These are phyloP conservation scores for Athetis lepigone DNA, from an alignment of 2,888 invertebrate species.

Conservation along the genomic window DNA sequence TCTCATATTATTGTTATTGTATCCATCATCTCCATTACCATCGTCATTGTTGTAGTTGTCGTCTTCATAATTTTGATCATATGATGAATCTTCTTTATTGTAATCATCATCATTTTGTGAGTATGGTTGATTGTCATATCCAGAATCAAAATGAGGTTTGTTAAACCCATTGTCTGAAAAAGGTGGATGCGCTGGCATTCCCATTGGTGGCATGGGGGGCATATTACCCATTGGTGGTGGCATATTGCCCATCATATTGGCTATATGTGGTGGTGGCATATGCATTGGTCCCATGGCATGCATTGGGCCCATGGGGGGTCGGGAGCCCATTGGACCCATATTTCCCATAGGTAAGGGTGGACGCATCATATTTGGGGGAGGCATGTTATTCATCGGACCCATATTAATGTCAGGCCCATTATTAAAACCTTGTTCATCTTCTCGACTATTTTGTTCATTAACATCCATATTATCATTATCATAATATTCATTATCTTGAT, in stretches of 20 bases:
- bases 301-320: conserved; percentile 67
- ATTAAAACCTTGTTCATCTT: conserved; percentile 78
- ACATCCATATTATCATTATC: conserved; percentile 84
- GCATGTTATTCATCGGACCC: conserved; percentile 68
- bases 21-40: conserved; percentile 77
- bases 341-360: conserved; percentile 69
- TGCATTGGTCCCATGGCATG: conserved; percentile 69
- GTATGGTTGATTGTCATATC: conserved; percentile 79
- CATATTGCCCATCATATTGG: conserved; percentile 64
- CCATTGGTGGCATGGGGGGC: conserved; percentile 75
- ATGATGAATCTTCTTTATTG: conserved; percentile 66
- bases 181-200: conserved; percentile 74
- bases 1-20: conserved; percentile 66
- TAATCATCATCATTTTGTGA: conserved; percentile 81
- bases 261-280: conserved; percentile 69
- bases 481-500: conserved; percentile 81
- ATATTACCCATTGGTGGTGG: conserved; percentile 70
- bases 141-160: conserved; percentile 80
- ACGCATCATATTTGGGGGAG: conserved; percentile 66
- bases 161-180: conserved; percentile 84
- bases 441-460: conserved; percentile 82
- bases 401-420: conserved; percentile 78
- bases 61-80: conserved; percentile 63
- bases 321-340: conserved; percentile 69
- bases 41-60: conserved; percentile 76